phyloP scores from a whole-genome alignment of 1,140 invertebrate species.

The Scaptomyza pallida region DNA sequence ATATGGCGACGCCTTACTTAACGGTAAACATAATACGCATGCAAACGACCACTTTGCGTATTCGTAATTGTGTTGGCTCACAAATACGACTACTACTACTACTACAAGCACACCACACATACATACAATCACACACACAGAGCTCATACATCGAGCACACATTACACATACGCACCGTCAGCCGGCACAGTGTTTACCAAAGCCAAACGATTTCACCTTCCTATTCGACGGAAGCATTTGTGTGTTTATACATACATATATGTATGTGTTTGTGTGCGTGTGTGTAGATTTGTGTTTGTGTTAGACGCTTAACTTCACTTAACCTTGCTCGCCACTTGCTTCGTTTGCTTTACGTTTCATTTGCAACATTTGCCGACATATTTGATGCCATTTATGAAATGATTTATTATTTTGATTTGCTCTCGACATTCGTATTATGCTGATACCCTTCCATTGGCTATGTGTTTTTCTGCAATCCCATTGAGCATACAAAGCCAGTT shows the following conservation, averaged over 20 bases:
- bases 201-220: constrained; percentile 70
- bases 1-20: constrained; percentile 83
- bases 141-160: constrained; percentile 3
- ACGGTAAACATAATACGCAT: constrained; percentile 83
- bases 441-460: constrained; percentile 28
- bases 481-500: neutral
- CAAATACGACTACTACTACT: constrained; percentile 18
- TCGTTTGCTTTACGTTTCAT: constrained; percentile 81
- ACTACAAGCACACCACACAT: constrained; percentile 5
- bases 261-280: constrained; percentile 15
- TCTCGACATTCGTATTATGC: constrained; percentile 69
- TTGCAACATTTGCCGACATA: constrained; percentile 83
- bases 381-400: constrained; percentile 82
- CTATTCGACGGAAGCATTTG: constrained; percentile 8
- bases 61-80: constrained; percentile 67
- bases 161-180: constrained; percentile 64
- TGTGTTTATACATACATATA: constrained; percentile 1
- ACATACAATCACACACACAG: neutral
- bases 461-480: neutral
- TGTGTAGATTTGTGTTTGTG: constrained; percentile 30
- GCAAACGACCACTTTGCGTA: constrained; percentile 78
- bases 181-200: constrained; percentile 61
- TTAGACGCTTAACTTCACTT: constrained; percentile 78
- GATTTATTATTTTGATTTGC: constrained; percentile 83
- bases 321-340: constrained; percentile 74